Percentiles rank a stretch among this genome's conserved stretches.
These are phyloP conservation scores for Phortica okadai DNA, from an alignment of 2,888 invertebrate genomes.

Conservation along the genomic window DNA sequence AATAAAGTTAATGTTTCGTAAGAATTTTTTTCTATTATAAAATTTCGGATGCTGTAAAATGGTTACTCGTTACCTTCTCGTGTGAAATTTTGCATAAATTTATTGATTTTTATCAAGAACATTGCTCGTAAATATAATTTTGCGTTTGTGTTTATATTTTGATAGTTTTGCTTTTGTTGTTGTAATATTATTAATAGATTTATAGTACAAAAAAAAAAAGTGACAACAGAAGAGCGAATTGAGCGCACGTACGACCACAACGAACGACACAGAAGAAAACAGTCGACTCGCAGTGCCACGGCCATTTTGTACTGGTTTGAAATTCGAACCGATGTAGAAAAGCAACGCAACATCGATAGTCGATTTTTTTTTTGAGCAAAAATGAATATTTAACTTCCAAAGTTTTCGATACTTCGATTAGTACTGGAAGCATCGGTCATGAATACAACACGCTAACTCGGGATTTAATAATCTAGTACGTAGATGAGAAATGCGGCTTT, in stretches of 20 bases:
- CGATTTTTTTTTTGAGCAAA: too few species aligned
- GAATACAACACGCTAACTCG: too few species aligned
- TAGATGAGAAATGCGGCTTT: too few species aligned
- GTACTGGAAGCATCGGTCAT: too few species aligned
- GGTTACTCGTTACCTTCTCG: constrained; percentile 34
- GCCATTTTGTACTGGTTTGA: constrained; percentile 60
- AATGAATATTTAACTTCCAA: too few species aligned
- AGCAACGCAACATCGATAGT: too few species aligned
- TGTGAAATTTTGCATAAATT: constrained; percentile 28
- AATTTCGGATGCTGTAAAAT: constrained; percentile 42
- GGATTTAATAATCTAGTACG: too few species aligned
- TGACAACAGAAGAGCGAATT: constrained; percentile 42
- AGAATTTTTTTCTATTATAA: too few species aligned
- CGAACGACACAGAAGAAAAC: constrained; percentile 62
- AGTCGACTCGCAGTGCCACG: constrained; percentile 58
- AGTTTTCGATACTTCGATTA: too few species aligned
- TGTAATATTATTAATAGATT: constrained; percentile 29
- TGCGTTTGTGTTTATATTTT: constrained; percentile 18
- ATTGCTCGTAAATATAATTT: constrained; percentile 20
- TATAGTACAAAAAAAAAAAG: constrained; percentile 8
- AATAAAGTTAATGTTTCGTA: too few species aligned
- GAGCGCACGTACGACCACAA: constrained; percentile 55
- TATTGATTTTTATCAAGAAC: constrained; percentile 28
- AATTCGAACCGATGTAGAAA: too few species aligned
- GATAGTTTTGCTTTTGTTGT: constrained; percentile 21